Percentiles rank a stretch among this genome's conserved stretches.
Evolutionary conservation across 1,140 invertebrate genomes (phyloP).

Genomic region (Zaprionus davidi): DNA sequence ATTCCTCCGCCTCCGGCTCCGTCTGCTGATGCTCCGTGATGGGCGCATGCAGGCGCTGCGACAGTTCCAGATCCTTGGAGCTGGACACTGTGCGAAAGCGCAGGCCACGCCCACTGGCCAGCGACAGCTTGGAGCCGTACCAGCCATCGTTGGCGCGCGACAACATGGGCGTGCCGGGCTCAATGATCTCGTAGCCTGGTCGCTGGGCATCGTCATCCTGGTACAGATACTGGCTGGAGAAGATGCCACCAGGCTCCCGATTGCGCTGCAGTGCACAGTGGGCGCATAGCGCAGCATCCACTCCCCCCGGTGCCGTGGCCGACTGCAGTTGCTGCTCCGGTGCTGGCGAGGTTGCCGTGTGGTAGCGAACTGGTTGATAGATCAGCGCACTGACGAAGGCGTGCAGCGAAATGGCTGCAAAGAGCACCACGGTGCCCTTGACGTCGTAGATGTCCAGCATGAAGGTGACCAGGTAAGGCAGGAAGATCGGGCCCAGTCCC

Average conservation of each 20-base stretch:
- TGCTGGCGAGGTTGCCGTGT: slow-evolving; percentile 63
- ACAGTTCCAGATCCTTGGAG: slow-evolving; percentile 72
- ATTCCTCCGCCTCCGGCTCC: slow-evolving; percentile 14
- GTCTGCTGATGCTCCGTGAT: slow-evolving; percentile 51
- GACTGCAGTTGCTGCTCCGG: neutral
- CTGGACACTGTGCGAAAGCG: slow-evolving; percentile 78
- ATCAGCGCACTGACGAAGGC: slow-evolving; percentile 86
- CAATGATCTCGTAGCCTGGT: slow-evolving; percentile 88
- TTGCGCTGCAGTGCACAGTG: slow-evolving; percentile 73
- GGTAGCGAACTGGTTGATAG: slow-evolving; percentile 87
- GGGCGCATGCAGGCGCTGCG: slow-evolving; percentile 56
- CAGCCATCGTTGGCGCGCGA: slow-evolving; percentile 88
- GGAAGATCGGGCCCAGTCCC: slow-evolving; percentile 86
- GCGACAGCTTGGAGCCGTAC: slow-evolving; percentile 85
- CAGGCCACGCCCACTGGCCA: slow-evolving; percentile 47
- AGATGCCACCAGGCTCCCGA: slow-evolving; percentile 84
- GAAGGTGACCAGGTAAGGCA: slow-evolving; percentile 86
- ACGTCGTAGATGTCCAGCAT: slow-evolving; percentile 86
- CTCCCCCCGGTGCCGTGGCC: neutral
- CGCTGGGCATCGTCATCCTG: slow-evolving; percentile 87
- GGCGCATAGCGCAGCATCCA: slow-evolving; percentile 53
- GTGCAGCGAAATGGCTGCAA: slow-evolving; percentile 86
- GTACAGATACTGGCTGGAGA: slow-evolving; percentile 88
- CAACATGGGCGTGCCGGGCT: slow-evolving; percentile 88
- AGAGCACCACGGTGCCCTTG: slow-evolving; percentile 86